A percentile compares a stretch with the other conserved stretches of the same genome.
Evolutionary conservation across 2,113 vertebrate genomes (phyloP).

Genomic region (Ammospiza caudacuta): DNA sequence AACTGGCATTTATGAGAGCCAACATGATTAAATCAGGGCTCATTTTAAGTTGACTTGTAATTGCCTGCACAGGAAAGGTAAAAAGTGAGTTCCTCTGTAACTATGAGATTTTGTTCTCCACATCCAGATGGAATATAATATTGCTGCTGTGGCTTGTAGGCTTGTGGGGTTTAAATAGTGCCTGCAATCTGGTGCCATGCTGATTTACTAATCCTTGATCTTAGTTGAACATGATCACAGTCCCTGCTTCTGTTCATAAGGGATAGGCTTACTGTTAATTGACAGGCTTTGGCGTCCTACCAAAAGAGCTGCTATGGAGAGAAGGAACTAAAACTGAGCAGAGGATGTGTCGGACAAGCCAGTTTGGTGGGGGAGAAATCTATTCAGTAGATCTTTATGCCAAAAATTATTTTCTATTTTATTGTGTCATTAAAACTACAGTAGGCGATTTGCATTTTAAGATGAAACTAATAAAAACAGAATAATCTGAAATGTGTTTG

Average conservation of each 20-base stretch:
- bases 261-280: slow-evolving; percentile 88
- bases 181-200: slow-evolving; percentile 82
- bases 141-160: slow-evolving; percentile 59
- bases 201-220: slow-evolving; percentile 80
- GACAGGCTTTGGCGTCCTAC: slow-evolving; percentile 81
- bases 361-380: slow-evolving; percentile 10
- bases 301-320: slow-evolving; percentile 74
- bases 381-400: slow-evolving; percentile 49
- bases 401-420: slow-evolving; percentile 44
- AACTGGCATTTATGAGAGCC: slow-evolving; percentile 45
- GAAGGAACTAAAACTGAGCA: slow-evolving; percentile 59
- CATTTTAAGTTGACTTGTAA: slow-evolving; percentile 64
- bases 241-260: slow-evolving; percentile 77
- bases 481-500: slow-evolving; percentile 54
- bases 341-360: slow-evolving; percentile 9
- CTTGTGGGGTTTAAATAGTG: slow-evolving; percentile 79
- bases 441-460: slow-evolving; percentile 44
- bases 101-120: slow-evolving; percentile 59
- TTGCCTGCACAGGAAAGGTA: slow-evolving; percentile 63
- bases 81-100: slow-evolving; percentile 59
- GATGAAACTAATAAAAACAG: slow-evolving; percentile 31
- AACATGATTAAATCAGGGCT: slow-evolving; percentile 62
- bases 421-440: slow-evolving; percentile 34
- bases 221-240: slow-evolving; percentile 85
- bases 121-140: slow-evolving; percentile 68